Evolutionary conservation across 2,888 invertebrate genomes (phyloP).

Genomic region (Plusia festucae): DNA sequence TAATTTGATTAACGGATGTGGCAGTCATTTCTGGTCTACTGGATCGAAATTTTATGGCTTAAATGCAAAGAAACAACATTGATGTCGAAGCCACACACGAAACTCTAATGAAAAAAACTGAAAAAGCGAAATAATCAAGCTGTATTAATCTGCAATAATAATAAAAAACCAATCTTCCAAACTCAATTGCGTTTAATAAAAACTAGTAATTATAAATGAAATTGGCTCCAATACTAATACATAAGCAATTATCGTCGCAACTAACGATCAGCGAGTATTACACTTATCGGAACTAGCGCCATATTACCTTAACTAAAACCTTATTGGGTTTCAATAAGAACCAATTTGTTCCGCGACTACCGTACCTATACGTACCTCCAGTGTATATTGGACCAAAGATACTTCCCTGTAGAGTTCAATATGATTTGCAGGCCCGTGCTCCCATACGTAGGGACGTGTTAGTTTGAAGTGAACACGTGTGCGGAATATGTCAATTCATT

Average conservation of each 20-base stretch:
- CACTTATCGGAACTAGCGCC: slow-evolving; percentile 61
- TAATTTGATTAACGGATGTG: slow-evolving; percentile 52
- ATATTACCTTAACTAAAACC: slow-evolving; percentile 56
- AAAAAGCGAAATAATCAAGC: slow-evolving; percentile 32
- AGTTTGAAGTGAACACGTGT: slow-evolving; percentile 78
- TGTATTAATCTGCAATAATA: slow-evolving; percentile 31
- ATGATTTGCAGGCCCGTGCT: slow-evolving; percentile 40
- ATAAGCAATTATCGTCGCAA: slow-evolving; percentile 61
- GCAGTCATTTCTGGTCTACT: slow-evolving; percentile 54
- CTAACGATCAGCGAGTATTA: slow-evolving; percentile 65
- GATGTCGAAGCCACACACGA: slow-evolving; percentile 26
- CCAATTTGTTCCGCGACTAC: slow-evolving; percentile 59
- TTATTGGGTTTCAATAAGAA: slow-evolving; percentile 64
- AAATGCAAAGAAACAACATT: slow-evolving; percentile 39
- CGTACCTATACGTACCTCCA: slow-evolving; percentile 18
- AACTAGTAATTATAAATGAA: slow-evolving; percentile 54
- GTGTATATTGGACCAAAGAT: slow-evolving; percentile 26
- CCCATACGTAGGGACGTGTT: slow-evolving; percentile 62
- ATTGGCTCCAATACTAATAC: slow-evolving; percentile 53
- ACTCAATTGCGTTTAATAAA: slow-evolving; percentile 45
- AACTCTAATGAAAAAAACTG: slow-evolving; percentile 30
- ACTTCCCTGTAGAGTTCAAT: slow-evolving; percentile 50
- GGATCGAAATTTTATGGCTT: slow-evolving; percentile 44
- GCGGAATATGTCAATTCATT: slow-evolving; percentile 88
- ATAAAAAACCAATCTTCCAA: slow-evolving; percentile 51